Conservation (phyloP, 1,140 invertebrate genomes). For the Cotesia glomerata region DNA sequence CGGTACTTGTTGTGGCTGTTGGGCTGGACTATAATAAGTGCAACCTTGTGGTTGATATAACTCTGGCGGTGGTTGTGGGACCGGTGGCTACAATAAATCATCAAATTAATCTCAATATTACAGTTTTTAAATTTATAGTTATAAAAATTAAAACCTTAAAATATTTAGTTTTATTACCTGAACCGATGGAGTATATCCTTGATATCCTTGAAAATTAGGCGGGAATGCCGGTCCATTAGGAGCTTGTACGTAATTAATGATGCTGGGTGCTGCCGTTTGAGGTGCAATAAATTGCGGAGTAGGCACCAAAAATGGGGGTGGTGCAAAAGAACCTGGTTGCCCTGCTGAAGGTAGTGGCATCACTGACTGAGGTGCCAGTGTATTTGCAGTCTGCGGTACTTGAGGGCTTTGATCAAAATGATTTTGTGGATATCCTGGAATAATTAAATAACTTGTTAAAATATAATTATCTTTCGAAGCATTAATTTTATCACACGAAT, state of each 20-base stretch:
- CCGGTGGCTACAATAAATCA: conserved; percentile 40
- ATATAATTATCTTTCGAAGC: conserved; percentile 5
- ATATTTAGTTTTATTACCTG: conserved; percentile 42
- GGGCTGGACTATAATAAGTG: conserved; percentile 63
- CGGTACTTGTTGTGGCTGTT: conserved; percentile 63
- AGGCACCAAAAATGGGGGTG: conserved; percentile 58
- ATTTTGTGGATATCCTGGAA: conserved; percentile 50
- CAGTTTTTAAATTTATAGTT: too few relatives aligned
- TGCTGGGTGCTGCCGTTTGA: conserved; percentile 58
- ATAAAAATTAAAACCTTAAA: background rate
- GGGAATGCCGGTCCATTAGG: conserved; percentile 58
- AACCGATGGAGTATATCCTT: conserved; percentile 55
- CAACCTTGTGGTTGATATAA: conserved; percentile 66
- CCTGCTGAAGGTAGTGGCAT: conserved; percentile 56
- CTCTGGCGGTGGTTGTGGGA: conserved; percentile 63
- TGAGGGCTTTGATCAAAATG: conserved; percentile 55
- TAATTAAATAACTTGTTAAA: conserved; percentile 12
- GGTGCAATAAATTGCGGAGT: conserved; percentile 59
- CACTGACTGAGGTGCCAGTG: conserved; percentile 52
- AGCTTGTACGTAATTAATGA: conserved; percentile 59
- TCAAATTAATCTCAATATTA: background rate
- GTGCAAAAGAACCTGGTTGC: conserved; percentile 55
- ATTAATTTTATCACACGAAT: background rate
- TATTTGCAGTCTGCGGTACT: conserved; percentile 47
- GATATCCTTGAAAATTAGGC: conserved; percentile 58